phyloP scores from a whole-genome alignment of 2,888 invertebrate species.

The Poecilus cupreus region DNA sequence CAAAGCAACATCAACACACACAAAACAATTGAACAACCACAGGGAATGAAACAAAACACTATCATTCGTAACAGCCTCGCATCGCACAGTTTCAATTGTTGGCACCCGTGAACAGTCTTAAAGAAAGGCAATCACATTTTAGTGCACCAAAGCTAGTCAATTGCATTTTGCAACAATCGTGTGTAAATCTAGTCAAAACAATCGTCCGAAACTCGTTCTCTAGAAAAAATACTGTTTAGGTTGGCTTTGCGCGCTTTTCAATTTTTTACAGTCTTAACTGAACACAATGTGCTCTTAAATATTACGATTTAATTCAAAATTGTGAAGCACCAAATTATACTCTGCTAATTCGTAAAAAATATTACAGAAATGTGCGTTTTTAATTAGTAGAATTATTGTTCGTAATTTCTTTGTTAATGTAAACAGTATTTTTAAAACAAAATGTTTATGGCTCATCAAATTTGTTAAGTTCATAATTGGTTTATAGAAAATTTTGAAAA shows the following conservation, averaged over 20 bases:
- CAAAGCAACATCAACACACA: background rate
- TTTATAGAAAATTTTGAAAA: constrained; percentile 24
- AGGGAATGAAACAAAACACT: background rate
- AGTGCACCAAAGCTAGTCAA: constrained; percentile 49
- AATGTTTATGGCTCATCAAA: too few species aligned
- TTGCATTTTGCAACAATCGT: constrained; percentile 27
- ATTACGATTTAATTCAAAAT: background rate
- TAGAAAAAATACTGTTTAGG: constrained; percentile 43
- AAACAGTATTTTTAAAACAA: background rate
- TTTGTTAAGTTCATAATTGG: too few species aligned
- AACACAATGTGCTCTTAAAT: constrained; percentile 29
- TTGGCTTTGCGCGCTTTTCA: constrained; percentile 18
- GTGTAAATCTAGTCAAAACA: constrained; percentile 27
- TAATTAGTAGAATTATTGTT: background rate
- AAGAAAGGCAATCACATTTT: constrained; percentile 55
- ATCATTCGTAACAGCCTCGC: background rate
- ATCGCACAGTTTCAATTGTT: constrained; percentile 26
- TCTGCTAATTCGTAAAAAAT: background rate
- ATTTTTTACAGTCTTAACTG: constrained; percentile 37
- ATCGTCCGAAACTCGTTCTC: background rate
- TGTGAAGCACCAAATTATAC: background rate
- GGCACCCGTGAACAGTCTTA: constrained; percentile 59
- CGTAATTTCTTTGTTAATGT: background rate
- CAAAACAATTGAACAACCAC: background rate
- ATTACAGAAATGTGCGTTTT: constrained; percentile 20